Evolutionary conservation across 2,888 invertebrate species (phyloP).

Genomic region (Hypsopygia costalis): DNA sequence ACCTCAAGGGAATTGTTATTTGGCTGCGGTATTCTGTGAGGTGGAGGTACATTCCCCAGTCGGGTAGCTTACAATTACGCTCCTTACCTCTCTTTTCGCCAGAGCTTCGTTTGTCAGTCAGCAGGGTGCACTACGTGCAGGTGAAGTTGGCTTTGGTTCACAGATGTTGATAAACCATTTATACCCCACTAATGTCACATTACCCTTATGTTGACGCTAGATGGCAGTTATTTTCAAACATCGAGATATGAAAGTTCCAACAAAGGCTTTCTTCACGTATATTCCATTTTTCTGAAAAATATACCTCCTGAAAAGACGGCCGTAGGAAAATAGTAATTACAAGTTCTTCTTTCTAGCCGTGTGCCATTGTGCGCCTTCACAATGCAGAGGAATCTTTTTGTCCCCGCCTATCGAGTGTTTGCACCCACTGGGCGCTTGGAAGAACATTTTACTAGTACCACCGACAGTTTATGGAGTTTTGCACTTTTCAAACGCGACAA

Average conservation of each 20-base stretch:
- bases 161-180: too few relatives aligned
- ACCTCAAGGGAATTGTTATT: too few relatives aligned
- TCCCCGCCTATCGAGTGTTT: conserved; percentile 69
- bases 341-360: conserved; percentile 62
- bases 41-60: too few relatives aligned
- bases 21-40: too few relatives aligned
- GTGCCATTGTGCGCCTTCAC: conserved; percentile 64
- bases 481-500: not conserved
- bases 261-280: conserved; percentile 43
- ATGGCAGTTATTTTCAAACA: not conserved
- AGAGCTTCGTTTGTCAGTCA: too few relatives aligned
- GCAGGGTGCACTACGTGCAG: too few relatives aligned
- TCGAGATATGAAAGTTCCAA: conserved; percentile 19
- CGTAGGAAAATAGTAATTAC: conserved; percentile 79
- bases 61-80: too few relatives aligned
- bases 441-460: not conserved
- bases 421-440: conserved; percentile 45
- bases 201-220: not conserved
- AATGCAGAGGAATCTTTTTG: conserved; percentile 78
- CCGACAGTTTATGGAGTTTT: not conserved
- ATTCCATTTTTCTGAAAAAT: conserved; percentile 71
- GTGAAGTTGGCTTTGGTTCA: too few relatives aligned
- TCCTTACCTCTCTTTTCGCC: too few relatives aligned
- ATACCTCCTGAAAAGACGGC: conserved; percentile 64
- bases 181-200: too few relatives aligned